phyloP scores from a whole-genome alignment of 1,140 invertebrate species.

The Drosophila kohkoa region DNA sequence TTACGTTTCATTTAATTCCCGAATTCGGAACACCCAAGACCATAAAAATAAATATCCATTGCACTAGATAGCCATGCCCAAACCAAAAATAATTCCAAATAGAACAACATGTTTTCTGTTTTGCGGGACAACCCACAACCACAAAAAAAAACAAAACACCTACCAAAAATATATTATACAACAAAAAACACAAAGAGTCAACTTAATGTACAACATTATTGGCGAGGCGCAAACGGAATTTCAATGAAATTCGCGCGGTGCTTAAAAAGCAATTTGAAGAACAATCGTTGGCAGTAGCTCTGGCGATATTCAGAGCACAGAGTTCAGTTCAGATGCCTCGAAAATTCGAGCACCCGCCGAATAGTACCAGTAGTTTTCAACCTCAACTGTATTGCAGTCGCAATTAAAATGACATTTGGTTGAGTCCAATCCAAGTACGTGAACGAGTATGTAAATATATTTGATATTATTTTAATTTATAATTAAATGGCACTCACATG shows the following conservation, averaged over 20 bases:
- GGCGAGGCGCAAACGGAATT: constrained; percentile 63
- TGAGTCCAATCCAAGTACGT: not conserved
- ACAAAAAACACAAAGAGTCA: constrained; percentile 45
- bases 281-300: constrained; percentile 8
- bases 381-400: constrained; percentile 12
- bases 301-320: not conserved
- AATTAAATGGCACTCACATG: constrained; percentile 46
- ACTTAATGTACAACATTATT: constrained; percentile 77
- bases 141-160: constrained; percentile 15
- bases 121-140: constrained; percentile 6
- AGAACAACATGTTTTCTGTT: constrained; percentile 45
- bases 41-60: constrained; percentile 68
- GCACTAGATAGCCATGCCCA: constrained; percentile 37
- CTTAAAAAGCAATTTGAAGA: constrained; percentile 66
- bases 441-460: constrained; percentile 15
- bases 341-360: constrained; percentile 42
- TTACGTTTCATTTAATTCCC: constrained; percentile 72
- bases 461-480: constrained; percentile 44
- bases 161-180: constrained; percentile 29
- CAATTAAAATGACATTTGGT: constrained; percentile 43
- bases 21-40: constrained; percentile 76
- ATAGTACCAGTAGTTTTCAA: constrained; percentile 9
- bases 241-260: constrained; percentile 49
- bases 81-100: constrained; percentile 41
- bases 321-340: constrained; percentile 21